These are phyloP conservation scores for Pipistrellus pygmaeus DNA, from an alignment of 2,797 vertebrate genomes.

Conservation along the genomic window DNA sequence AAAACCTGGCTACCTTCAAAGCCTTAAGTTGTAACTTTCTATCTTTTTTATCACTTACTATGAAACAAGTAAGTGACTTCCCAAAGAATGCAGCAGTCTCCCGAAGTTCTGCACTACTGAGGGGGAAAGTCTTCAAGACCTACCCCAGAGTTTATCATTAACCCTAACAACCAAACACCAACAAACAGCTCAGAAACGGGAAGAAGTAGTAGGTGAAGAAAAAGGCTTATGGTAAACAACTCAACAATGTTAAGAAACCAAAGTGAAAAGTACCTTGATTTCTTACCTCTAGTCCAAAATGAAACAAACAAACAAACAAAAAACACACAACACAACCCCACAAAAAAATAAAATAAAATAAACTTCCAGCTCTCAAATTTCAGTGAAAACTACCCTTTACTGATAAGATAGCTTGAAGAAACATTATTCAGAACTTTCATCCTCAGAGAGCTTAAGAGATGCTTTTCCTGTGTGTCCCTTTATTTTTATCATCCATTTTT, in stretches of 20 bases:
- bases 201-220: conserved; percentile 11
- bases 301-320: background rate
- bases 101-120: background rate
- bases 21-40: conserved; percentile 8
- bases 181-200: conserved; percentile 56
- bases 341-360: conserved; percentile 16
- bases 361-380: conserved; percentile 47
- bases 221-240: conserved; percentile 46
- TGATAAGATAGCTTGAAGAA: conserved; percentile 25
- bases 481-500: conserved; percentile 55
- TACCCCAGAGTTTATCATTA: conserved; percentile 46
- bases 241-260: background rate
- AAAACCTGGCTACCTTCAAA: conserved; percentile 14
- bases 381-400: conserved; percentile 38
- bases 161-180: conserved; percentile 53
- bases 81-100: conserved; percentile 43
- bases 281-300: background rate
- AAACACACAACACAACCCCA: background rate
- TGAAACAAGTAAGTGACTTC: conserved; percentile 32
- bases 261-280: conserved; percentile 59
- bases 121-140: background rate
- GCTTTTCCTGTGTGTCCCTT: conserved; percentile 13
- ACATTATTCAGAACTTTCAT: conserved; percentile 24
- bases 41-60: conserved; percentile 43
- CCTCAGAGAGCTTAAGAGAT: conserved; percentile 8